Percentiles rank a stretch among this genome's conserved stretches.
phyloP scores from a whole-genome alignment of 2,797 vertebrate genomes.

The Sebastes melanostomus region DNA sequence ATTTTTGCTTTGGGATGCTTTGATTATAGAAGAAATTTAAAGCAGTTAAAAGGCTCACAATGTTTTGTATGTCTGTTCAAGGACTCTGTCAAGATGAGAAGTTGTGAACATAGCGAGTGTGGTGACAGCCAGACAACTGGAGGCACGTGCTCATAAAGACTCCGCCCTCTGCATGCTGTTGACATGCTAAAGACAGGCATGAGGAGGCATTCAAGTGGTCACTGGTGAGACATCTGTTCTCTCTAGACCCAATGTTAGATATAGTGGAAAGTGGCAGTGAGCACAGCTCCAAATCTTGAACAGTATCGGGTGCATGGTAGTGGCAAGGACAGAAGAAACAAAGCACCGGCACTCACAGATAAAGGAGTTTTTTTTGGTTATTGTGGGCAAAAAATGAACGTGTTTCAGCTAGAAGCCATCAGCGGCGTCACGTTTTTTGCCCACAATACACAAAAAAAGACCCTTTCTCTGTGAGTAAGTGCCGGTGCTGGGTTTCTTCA shows the following conservation, averaged over 20 bases:
- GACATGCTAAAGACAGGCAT: slow-evolving; percentile 62
- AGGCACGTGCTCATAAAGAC: slow-evolving; percentile 32
- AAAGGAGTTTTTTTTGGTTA: too few relatives aligned
- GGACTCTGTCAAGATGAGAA: slow-evolving; percentile 9
- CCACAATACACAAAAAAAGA: too few relatives aligned
- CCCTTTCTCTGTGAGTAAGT: too few relatives aligned
- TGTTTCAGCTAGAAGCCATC: too few relatives aligned
- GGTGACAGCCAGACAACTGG: slow-evolving; percentile 75
- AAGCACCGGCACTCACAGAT: too few relatives aligned
- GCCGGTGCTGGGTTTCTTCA: too few relatives aligned
- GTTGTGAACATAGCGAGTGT: slow-evolving; percentile 43
- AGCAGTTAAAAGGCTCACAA: not conserved
- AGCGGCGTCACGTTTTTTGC: too few relatives aligned
- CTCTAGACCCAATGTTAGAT: not conserved
- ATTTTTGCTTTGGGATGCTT: slow-evolving; percentile 14
- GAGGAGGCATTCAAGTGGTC: slow-evolving; percentile 36
- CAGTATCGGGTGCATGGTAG: too few relatives aligned
- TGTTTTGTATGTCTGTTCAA: slow-evolving; percentile 10
- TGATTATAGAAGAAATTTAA: not conserved
- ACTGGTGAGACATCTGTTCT: slow-evolving; percentile 26
- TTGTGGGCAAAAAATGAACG: too few relatives aligned
- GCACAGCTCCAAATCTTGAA: too few relatives aligned
- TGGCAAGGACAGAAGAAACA: too few relatives aligned
- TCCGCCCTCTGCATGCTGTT: slow-evolving; percentile 57
- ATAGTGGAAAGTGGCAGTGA: too few relatives aligned